phyloP scores from a whole-genome alignment of 1,140 invertebrate genomes.

The Dryas iulia region DNA sequence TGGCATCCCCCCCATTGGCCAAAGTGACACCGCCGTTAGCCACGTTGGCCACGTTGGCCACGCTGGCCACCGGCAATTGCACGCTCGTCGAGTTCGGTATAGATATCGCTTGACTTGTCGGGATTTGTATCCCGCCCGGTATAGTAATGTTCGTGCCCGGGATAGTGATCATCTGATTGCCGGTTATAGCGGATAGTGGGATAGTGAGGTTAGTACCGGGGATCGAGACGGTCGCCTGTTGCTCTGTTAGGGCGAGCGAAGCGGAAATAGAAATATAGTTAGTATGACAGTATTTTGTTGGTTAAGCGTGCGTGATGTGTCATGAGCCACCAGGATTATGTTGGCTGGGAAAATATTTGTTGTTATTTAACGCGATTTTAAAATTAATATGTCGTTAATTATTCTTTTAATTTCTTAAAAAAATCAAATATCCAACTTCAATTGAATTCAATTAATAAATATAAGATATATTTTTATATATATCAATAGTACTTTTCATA shows the following conservation, averaged over 20 bases:
- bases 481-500: no score
- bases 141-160: constrained; percentile 79
- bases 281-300: constrained; percentile 51
- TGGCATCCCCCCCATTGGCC: constrained; percentile 29
- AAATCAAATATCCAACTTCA: no score
- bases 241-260: constrained; percentile 60
- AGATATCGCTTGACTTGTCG: constrained; percentile 51
- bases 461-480: no score
- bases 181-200: constrained; percentile 68
- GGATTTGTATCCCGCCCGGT: constrained; percentile 65
- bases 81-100: constrained; percentile 46
- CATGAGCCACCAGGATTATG: neutral
- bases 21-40: constrained; percentile 18
- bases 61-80: constrained; percentile 39
- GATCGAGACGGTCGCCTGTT: constrained; percentile 80
- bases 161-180: constrained; percentile 72
- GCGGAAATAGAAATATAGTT: constrained; percentile 53
- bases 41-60: constrained; percentile 32
- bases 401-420: no score
- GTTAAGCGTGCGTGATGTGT: constrained; percentile 46
- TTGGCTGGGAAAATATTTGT: neutral
- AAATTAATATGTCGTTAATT: no score
- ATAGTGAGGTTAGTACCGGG: constrained; percentile 82
- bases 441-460: no score
- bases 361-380: neutral